Conservation (phyloP, 1,140 invertebrate genomes). For the Heterodera carotae region DNA sequence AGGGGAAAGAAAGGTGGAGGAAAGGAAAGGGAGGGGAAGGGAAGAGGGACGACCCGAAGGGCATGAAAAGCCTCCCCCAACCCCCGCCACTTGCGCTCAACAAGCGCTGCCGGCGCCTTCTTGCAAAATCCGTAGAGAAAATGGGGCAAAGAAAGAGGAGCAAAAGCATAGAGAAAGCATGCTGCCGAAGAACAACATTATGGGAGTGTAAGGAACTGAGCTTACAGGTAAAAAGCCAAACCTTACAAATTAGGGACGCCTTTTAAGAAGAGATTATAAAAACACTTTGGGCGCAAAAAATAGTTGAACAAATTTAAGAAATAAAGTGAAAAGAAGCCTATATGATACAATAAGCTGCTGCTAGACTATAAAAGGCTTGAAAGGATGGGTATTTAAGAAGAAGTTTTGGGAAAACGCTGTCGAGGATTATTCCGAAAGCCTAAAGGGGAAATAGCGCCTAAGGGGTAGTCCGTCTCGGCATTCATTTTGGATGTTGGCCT, state of each 20-base stretch:
- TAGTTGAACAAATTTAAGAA: neutral
- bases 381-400: too few species aligned
- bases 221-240: neutral
- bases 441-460: too few species aligned
- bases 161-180: neutral
- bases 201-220: neutral
- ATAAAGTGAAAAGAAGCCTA: neutral
- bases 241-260: too few species aligned
- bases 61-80: neutral
- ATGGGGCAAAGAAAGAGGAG: neutral
- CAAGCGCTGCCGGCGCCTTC: neutral
- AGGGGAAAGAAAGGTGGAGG: neutral
- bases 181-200: neutral
- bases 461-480: neutral
- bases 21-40: neutral
- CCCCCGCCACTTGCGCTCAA: slow-evolving; percentile 9
- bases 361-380: too few species aligned
- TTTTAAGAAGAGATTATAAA: neutral
- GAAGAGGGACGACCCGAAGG: neutral
- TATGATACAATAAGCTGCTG: too few species aligned
- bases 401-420: slow-evolving; percentile 6
- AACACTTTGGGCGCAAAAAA: neutral
- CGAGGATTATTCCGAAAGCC: neutral
- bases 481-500: neutral
- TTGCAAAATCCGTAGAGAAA: too few species aligned